phyloP scores from a whole-genome alignment of 2,113 vertebrate genomes.

The Vulpes ferrilata region DNA sequence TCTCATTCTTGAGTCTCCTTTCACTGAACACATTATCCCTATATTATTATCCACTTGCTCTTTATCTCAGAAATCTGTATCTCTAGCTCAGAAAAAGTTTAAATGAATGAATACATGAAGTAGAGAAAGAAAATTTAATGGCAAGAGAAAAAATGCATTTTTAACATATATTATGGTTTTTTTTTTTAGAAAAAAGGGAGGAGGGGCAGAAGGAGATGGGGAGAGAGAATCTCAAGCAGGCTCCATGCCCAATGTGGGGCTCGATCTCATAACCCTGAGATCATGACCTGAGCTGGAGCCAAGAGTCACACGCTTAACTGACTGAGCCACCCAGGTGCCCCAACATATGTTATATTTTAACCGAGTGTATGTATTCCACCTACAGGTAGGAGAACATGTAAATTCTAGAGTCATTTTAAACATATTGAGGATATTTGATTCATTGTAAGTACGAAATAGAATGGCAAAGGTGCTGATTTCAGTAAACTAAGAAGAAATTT shows the following conservation, averaged over 20 bases:
- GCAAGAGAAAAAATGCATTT: not conserved
- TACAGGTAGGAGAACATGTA: not conserved
- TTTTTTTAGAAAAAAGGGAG: not conserved
- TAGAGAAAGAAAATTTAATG: not conserved
- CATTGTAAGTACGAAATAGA: not conserved
- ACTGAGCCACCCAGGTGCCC: not conserved
- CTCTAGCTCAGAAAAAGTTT: not conserved
- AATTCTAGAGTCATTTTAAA: not conserved
- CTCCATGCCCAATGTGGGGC: not conserved
- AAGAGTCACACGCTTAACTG: not conserved
- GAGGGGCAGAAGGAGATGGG: not conserved
- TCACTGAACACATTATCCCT: not conserved
- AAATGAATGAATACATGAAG: constrained; percentile 2
- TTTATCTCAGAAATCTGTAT: not conserved
- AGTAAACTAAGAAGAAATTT: not conserved
- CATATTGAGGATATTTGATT: not conserved
- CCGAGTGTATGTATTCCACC: not conserved
- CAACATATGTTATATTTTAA: not conserved
- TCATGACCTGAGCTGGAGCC: not conserved
- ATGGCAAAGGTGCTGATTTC: not conserved
- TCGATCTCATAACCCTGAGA: not conserved
- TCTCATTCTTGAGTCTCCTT: not conserved
- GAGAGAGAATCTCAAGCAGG: not conserved
- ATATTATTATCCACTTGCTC: not conserved
- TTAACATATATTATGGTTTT: not conserved